A percentile compares a stretch with the other conserved stretches of the same genome.
Conservation (phyloP, 2,113 vertebrate species). For the Pterocles burchelli region DNA sequence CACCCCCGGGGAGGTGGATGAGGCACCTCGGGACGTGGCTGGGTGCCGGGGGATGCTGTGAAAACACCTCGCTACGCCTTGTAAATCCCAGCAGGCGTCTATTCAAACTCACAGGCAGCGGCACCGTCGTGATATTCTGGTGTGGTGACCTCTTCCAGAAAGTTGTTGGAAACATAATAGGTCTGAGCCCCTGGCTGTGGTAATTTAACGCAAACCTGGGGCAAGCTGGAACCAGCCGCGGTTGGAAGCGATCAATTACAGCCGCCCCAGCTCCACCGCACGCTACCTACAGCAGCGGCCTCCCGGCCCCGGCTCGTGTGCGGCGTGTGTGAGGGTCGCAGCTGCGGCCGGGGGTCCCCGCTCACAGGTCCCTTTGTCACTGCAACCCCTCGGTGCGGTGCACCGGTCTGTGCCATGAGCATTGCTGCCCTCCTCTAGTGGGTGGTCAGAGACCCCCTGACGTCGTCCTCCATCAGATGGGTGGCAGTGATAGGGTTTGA, state of each 20-base stretch:
- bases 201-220: background rate
- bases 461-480: background rate
- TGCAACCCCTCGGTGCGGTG: background rate
- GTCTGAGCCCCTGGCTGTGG: background rate
- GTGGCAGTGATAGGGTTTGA: background rate
- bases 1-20: background rate
- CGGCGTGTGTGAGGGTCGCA: accelerated
- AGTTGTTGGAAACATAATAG: background rate
- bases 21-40: background rate
- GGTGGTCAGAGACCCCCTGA: background rate
- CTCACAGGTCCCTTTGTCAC: accelerated
- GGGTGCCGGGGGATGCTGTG: background rate
- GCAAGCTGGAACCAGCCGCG: background rate
- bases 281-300: background rate
- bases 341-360: background rate
- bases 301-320: accelerated
- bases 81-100: background rate
- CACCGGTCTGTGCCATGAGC: background rate
- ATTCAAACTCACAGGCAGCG: background rate
- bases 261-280: background rate
- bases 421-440: background rate
- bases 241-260: background rate
- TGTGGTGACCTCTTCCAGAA: background rate
- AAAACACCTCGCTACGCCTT: accelerated
- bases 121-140: background rate